Percentiles rank a stretch among this genome's conserved stretches.
phyloP scores from a whole-genome alignment of 30 jellyfish, hydroid and myxozoan species.

The Aurelia coerulea region DNA sequence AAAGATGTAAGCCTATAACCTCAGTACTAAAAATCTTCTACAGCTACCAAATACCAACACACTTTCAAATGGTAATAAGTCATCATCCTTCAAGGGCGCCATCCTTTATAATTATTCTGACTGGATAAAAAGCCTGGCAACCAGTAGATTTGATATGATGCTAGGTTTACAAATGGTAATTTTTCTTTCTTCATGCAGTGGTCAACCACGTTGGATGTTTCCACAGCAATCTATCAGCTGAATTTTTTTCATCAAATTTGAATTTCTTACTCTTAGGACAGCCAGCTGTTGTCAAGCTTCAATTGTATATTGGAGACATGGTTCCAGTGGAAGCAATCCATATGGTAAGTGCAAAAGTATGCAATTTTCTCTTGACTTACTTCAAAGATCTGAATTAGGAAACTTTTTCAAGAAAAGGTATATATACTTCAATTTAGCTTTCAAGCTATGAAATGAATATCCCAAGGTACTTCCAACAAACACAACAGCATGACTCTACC shows the following conservation, averaged over 20 bases:
- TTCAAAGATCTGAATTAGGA: too few species aligned
- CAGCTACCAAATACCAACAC: neutral
- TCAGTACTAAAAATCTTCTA: neutral
- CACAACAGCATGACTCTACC: too few species aligned
- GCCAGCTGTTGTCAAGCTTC: conserved; percentile 77
- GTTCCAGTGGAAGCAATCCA: conserved; percentile 86
- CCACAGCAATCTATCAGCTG: too few species aligned
- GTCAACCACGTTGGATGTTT: too few species aligned
- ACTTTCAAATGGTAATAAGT: neutral
- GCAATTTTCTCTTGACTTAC: too few species aligned
- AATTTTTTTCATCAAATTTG: too few species aligned
- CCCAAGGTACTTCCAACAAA: too few species aligned
- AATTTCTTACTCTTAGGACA: conserved; percentile 32
- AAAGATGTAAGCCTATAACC: neutral
- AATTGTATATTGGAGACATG: conserved; percentile 86
- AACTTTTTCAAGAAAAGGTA: too few species aligned
- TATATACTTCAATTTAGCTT: too few species aligned
- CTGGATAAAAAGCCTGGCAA: neutral
- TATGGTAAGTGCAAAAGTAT: conserved; percentile 50
- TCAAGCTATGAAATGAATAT: too few species aligned
- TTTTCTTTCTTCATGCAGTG: too few species aligned
- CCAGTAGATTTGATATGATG: neutral
- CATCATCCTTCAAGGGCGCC: conserved; percentile 6
- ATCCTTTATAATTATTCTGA: neutral
- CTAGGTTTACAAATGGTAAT: too few species aligned